Conservation (phyloP, 2,797 vertebrate genomes). For the Tamandua tetradactyla region DNA sequence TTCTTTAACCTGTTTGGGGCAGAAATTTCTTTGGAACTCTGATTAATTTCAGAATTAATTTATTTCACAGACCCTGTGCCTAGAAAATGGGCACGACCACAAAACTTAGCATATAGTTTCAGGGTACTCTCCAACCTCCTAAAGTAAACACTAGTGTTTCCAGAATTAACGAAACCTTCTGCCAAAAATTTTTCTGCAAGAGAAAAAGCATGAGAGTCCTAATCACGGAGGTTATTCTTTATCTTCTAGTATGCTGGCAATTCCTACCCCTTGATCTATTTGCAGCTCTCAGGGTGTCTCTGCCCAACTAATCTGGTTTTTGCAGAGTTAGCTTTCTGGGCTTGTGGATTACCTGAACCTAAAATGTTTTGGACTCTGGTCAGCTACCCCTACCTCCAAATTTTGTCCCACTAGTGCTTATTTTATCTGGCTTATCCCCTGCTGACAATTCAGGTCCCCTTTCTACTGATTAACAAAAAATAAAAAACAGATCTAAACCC, state of each 20-base stretch:
- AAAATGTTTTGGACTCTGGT: not conserved
- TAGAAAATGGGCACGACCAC: not conserved
- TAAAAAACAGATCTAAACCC: not conserved
- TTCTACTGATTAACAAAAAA: not conserved
- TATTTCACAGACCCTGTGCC: not conserved
- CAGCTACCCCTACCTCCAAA: not conserved
- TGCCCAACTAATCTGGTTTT: not conserved
- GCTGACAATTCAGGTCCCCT: not conserved
- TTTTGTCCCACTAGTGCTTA: not conserved
- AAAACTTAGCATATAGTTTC: not conserved
- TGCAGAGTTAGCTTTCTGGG: not conserved
- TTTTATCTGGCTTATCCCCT: not conserved
- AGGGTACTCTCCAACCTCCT: not conserved
- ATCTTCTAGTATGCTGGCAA: not conserved
- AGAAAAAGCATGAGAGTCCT: not conserved
- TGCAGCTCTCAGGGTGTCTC: not conserved
- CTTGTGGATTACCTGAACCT: not conserved
- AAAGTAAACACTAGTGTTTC: not conserved
- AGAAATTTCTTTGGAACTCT: constrained; percentile 47
- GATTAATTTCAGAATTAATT: no score
- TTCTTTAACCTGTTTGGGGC: not conserved
- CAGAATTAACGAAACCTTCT: not conserved
- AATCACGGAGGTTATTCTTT: not conserved
- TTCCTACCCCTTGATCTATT: not conserved
- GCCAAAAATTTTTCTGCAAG: not conserved